phyloP scores from a whole-genome alignment of 2,113 vertebrate genomes.

The Neogale vison region DNA sequence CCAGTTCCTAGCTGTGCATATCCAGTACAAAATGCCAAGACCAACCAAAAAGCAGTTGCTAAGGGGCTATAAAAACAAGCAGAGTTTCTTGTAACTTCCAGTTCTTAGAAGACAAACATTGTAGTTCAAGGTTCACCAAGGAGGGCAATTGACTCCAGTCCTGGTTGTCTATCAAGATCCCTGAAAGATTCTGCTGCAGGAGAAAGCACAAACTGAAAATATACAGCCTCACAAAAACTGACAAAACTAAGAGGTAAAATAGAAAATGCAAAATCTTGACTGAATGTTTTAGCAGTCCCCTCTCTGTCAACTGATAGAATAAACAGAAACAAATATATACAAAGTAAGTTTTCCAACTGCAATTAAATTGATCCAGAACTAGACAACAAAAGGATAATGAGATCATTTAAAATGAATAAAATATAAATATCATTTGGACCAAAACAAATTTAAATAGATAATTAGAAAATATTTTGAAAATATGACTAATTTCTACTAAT shows the following conservation, averaged over 20 bases:
- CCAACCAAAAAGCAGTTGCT: neutral
- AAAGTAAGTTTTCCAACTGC: neutral
- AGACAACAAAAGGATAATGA: neutral
- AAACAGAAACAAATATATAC: neutral
- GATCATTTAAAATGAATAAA: neutral
- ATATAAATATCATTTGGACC: neutral
- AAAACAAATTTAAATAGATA: conserved; percentile 25
- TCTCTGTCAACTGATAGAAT: neutral
- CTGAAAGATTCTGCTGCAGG: neutral
- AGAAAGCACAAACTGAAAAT: neutral
- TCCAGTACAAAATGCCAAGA: neutral
- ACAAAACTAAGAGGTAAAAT: neutral
- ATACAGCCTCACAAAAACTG: neutral
- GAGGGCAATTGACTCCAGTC: neutral
- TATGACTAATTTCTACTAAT: neutral
- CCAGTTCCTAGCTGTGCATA: neutral
- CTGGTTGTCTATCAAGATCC: neutral
- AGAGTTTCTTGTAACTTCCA: neutral
- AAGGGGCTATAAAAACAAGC: neutral
- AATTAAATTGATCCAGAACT: neutral
- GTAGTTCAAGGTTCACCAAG: neutral
- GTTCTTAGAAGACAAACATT: neutral
- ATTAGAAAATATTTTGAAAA: conserved; percentile 23
- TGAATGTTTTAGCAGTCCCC: neutral
- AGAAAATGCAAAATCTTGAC: neutral